These are phyloP conservation scores for Helarctos malayanus DNA, from an alignment of 2,797 vertebrate species.

Conservation along the genomic window DNA sequence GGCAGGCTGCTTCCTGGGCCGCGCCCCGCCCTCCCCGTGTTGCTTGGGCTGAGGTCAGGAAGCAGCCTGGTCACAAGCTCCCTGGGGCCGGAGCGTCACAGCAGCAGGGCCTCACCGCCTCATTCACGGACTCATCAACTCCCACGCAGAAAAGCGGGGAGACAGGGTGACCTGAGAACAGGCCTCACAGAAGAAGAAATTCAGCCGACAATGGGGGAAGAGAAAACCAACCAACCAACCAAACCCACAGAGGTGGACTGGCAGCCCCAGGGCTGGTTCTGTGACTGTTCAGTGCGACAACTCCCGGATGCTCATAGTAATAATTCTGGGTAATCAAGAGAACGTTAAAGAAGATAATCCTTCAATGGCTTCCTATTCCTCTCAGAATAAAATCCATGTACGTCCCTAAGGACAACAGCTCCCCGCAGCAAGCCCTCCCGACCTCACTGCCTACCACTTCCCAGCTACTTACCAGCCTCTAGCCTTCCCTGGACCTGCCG, in stretches of 20 bases:
- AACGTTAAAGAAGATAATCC: constrained; percentile 19
- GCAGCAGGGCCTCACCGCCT: background rate
- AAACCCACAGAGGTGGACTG: background rate
- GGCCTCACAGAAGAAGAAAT: background rate
- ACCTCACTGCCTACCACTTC: background rate
- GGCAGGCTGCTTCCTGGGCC: background rate
- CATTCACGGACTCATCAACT: background rate
- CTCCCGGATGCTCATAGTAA: background rate
- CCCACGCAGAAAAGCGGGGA: background rate
- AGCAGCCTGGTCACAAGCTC: background rate
- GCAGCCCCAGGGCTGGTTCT: background rate
- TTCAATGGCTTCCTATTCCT: constrained; percentile 33
- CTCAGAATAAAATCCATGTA: background rate
- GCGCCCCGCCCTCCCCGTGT: background rate
- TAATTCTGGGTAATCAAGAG: constrained; percentile 47
- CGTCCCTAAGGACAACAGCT: background rate
- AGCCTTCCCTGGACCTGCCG: background rate
- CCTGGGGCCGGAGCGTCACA: background rate
- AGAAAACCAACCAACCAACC: background rate
- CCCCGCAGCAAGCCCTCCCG: background rate
- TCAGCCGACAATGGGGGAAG: no score
- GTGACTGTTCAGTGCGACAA: background rate
- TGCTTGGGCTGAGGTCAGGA: background rate
- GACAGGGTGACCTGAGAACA: background rate
- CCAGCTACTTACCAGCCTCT: background rate